phyloP scores from a whole-genome alignment of 2,797 vertebrate species.

The Tiaroga cobitis region DNA sequence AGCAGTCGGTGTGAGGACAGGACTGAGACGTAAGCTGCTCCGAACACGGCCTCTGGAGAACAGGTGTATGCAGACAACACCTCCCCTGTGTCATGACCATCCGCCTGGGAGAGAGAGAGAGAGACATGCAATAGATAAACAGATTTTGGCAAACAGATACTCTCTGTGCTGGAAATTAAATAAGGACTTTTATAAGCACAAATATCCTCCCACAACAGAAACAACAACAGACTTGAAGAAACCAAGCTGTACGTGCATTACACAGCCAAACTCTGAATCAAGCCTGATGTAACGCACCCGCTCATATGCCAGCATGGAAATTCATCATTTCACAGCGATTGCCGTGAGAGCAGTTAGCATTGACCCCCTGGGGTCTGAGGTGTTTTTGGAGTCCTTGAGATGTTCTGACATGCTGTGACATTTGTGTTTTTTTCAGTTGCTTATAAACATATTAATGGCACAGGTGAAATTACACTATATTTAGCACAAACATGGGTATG shows the following conservation, averaged over 20 bases:
- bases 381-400: no score
- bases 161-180: slow-evolving; percentile 41
- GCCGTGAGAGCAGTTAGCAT: neutral
- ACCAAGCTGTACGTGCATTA: neutral
- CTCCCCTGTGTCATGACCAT: slow-evolving; percentile 84
- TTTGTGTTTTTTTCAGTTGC: no score
- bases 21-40: slow-evolving; percentile 87
- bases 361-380: no score
- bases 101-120: slow-evolving; percentile 74
- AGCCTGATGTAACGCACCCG: neutral
- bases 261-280: slow-evolving; percentile 21
- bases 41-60: slow-evolving; percentile 89
- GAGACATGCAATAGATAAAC: neutral
- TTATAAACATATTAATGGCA: no score
- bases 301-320: slow-evolving; percentile 17
- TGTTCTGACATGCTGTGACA: no score
- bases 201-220: slow-evolving; percentile 24
- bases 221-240: neutral
- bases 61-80: slow-evolving; percentile 86
- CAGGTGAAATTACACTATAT: no score
- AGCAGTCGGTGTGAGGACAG: slow-evolving; percentile 88
- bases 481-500: no score
- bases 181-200: slow-evolving; percentile 54
- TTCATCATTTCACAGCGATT: neutral
- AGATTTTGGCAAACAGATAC: slow-evolving; percentile 42